Evolutionary conservation across 2,888 invertebrate species (phyloP), one percentile per base, ranked within the genome.

Genomic region (Tortrix viridana): DNA sequence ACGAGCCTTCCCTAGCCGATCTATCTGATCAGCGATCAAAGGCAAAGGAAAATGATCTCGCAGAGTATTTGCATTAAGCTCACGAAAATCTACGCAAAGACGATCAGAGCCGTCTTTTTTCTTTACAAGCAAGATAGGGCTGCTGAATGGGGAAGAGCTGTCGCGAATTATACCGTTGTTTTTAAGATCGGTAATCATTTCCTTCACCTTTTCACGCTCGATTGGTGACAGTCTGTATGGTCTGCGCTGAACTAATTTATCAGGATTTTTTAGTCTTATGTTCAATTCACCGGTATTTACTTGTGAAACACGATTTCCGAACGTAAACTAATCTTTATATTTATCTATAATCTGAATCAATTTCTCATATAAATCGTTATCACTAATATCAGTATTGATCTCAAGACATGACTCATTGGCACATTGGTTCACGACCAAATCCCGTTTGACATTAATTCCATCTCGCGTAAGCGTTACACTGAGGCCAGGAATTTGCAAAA

Each of bases 41-140:
- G 55, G 55, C 3, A 59, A 44, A 7, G 59, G 50, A 44, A 44
- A 71, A 41, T 59, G 22, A 37, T 63, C 58, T 18, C 53, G 37
- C 3, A 52, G 16, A 12, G 19, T 69, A 56, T 37, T 68, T 16
- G 50, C 20, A 41, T 56, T 62, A 9, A 62, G 22, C 26, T 56
- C 62, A 5, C 62, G 43, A 46, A 22, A 62, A 19, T 56, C 62
- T 7, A 62, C 50, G n/a, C 56, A 50, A 38, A 48, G 16, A 5
- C 59, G 49, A n/a, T 61, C 48, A n/a, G 41, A 46, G 4, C 60
- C 60, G 9, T 60, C 53, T 5, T 60, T 60, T 22, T 60, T 60
- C 1, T 44, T 18, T 2, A 60, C 60, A 1, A 60, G 38, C 32
- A 60, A 38, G 19, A 60, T 60, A 7, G 60, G 60, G 16, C 53